Evolutionary conservation across 1,140 invertebrate genomes (phyloP).

Genomic region (Penaeus indicus): DNA sequence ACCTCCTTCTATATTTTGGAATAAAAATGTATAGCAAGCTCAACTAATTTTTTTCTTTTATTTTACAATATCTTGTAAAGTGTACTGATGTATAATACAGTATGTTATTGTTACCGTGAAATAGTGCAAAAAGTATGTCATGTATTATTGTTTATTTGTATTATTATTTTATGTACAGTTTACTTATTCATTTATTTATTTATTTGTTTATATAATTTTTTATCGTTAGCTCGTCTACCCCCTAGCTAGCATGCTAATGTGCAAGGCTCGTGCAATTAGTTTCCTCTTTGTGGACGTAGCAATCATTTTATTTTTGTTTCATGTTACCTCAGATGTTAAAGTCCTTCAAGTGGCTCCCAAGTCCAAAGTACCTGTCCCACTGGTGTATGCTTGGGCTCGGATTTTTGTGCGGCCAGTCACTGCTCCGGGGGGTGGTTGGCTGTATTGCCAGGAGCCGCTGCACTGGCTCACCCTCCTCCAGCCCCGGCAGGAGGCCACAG

Average conservation of each 20-base stretch:
- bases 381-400: conserved; percentile 76
- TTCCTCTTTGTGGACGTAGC: too few species aligned
- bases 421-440: conserved; percentile 47
- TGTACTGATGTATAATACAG: too few species aligned
- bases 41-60: too few species aligned
- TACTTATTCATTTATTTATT: conserved; percentile 36
- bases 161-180: too few species aligned
- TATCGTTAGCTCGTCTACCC: neutral
- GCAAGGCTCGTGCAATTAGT: too few species aligned
- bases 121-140: too few species aligned
- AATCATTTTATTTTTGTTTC: conserved; percentile 12
- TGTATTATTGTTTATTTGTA: too few species aligned
- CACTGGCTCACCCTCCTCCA: conserved; percentile 78
- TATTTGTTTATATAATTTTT: conserved; percentile 65
- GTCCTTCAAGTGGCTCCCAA: conserved; percentile 67
- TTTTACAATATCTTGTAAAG: too few species aligned
- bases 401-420: conserved; percentile 76
- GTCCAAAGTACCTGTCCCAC: conserved; percentile 75
- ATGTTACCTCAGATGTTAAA: conserved; percentile 67
- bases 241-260: neutral
- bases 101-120: too few species aligned
- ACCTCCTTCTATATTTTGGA: too few species aligned
- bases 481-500: conserved; percentile 75
- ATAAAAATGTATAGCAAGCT: too few species aligned
- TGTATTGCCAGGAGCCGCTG: conserved; percentile 76